Percentiles rank a stretch among this genome's conserved stretches.
These are phyloP conservation scores for Masnerella sp. DNA, from an alignment of 2,888 invertebrate genomes.

Conservation along the genomic window DNA sequence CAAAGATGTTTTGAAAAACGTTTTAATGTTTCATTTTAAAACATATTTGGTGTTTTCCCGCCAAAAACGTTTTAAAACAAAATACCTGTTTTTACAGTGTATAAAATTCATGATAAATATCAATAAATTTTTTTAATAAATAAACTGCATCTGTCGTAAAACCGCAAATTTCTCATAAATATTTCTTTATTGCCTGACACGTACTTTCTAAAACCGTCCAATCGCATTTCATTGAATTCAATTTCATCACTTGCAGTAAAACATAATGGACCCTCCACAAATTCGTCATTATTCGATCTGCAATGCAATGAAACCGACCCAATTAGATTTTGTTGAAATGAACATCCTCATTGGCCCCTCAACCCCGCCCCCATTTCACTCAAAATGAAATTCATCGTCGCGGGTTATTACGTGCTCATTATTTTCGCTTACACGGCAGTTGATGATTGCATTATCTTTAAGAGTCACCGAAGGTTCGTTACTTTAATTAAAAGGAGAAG, in stretches of 20 bases:
- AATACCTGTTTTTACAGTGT: too few relatives aligned
- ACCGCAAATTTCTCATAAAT: too few relatives aligned
- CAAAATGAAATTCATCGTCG: conserved; percentile 16
- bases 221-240: conserved; percentile 2
- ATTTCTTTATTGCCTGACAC: too few relatives aligned
- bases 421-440: conserved; percentile 19
- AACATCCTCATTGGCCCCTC: background rate
- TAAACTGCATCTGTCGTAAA: too few relatives aligned
- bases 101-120: too few relatives aligned
- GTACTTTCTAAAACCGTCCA: background rate
- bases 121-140: too few relatives aligned
- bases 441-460: conserved; percentile 25
- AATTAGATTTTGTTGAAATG: conserved; percentile 28
- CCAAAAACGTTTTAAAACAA: too few relatives aligned
- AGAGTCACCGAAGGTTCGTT: conserved; percentile 16
- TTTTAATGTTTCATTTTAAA: too few relatives aligned
- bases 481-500: conserved; percentile 32
- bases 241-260: background rate
- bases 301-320: conserved; percentile 17
- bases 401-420: conserved; percentile 12
- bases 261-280: background rate
- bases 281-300: background rate
- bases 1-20: too few relatives aligned
- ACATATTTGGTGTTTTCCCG: too few relatives aligned
- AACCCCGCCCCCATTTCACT: too few relatives aligned